These are phyloP conservation scores for Arctia plantaginis DNA, from an alignment of 2,888 invertebrate genomes.

Conservation along the genomic window DNA sequence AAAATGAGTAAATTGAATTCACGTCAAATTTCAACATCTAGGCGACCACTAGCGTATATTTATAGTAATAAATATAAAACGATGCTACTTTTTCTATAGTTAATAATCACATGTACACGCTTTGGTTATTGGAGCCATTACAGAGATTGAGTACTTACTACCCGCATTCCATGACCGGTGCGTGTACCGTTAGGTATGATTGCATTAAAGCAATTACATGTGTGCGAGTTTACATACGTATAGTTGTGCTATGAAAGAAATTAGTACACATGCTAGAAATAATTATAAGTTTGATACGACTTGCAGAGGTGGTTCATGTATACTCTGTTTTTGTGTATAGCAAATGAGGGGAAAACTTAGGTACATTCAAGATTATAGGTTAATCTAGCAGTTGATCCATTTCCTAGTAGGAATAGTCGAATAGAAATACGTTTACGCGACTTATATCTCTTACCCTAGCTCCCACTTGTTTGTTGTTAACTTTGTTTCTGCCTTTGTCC, in stretches of 20 bases:
- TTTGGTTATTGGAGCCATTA: slow-evolving; percentile 46
- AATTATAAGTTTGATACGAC: slow-evolving; percentile 3
- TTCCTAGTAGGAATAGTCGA: background rate
- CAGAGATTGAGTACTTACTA: slow-evolving; percentile 22
- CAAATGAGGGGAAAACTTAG: background rate
- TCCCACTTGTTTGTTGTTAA: too few relatives aligned
- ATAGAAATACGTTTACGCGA: background rate
- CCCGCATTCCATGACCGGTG: slow-evolving; percentile 41
- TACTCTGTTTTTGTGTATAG: background rate
- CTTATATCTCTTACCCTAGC: background rate
- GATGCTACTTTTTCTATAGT: slow-evolving; percentile 14
- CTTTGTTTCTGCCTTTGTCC: too few relatives aligned
- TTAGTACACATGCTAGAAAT: slow-evolving; percentile 5
- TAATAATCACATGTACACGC: slow-evolving; percentile 37
- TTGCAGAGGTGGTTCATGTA: background rate
- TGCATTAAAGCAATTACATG: slow-evolving; percentile 44
- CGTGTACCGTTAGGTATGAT: slow-evolving; percentile 51
- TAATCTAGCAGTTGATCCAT: background rate
- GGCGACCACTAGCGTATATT: background rate
- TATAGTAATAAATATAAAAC: background rate
- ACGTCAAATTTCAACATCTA: background rate
- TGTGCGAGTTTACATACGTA: slow-evolving; percentile 25
- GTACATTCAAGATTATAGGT: background rate
- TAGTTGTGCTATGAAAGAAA: slow-evolving; percentile 13
- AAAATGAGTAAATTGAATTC: background rate